Base-by-base conservation (phyloP, 2,113 vertebrate species). In the Centropus unirufus region DNA sequence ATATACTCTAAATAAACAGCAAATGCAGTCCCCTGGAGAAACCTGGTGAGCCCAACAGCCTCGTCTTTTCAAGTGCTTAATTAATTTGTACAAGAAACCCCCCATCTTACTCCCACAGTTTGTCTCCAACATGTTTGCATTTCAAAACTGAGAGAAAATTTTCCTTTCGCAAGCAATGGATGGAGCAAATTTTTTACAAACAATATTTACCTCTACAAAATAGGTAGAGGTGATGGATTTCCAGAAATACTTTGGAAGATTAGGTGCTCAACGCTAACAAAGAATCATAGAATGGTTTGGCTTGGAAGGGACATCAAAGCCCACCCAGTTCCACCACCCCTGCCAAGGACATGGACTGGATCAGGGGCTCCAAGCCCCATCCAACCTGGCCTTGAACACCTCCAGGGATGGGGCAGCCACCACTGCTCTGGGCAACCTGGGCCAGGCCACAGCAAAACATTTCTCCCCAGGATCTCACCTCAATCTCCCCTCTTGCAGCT, bases 221-320 rank as follows among this genome's bases (percentile, higher is more conserved):
- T 0, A 83, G 30, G 63, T 4, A 34, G 20, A 32, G 0, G 0
- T 29, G 32, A 12, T 55, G 15, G 3, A 14, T 49, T 89, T 84
- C 39, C 63, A 63, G 52, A 90, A 54, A 21, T 5, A 40, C 29
- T 92, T 57, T 44, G 46, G 36, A 29, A 46, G 44, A 20, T 30
- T 26, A 61, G 30, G 21, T 57, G 16, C 39, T 49, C 55, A 52
- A 12, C 27, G 82, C 36, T 54, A 83, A n/a, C 11, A n/a, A 8
- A 46, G 44, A 46, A 46, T 46, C 13, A 46, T 18, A 18, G 44
- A 46, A 46, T 46, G 44, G 44, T 46, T 46, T 46, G 13, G 44
- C 16, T 46, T 46, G 44, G 44, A 46, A 46, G 44, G 44, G 44
- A 44, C 44, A 13, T 44, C 44, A 44, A 44, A 44, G 44, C 44